Evolutionary conservation across 2,113 vertebrate genomes (phyloP).

Genomic region (Vulpes ferrilata): DNA sequence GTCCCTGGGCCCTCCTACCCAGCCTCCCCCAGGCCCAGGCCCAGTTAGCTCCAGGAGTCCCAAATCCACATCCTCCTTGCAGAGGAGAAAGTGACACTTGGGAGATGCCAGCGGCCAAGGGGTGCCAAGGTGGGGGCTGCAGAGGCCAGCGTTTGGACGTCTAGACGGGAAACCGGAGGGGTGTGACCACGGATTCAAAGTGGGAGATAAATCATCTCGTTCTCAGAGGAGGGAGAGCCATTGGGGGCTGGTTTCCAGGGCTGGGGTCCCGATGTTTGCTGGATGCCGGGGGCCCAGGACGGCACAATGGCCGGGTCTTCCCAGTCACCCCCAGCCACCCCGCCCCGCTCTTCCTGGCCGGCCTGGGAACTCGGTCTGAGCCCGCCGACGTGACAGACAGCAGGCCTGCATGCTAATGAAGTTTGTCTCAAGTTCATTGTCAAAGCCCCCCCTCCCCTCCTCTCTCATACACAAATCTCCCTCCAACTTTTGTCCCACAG

Average conservation of each 20-base stretch:
- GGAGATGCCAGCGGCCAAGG: conserved; percentile 48
- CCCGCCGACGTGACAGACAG: conserved; percentile 86
- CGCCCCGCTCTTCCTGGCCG: conserved; percentile 72
- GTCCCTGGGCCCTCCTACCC: neutral
- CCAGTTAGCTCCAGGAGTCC: neutral
- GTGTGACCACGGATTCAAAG: conserved; percentile 58
- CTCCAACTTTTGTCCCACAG: conserved; percentile 85
- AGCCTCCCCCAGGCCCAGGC: neutral
- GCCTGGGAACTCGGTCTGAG: conserved; percentile 91
- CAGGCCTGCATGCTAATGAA: conserved; percentile 90
- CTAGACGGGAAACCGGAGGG: conserved; percentile 70
- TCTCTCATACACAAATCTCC: conserved; percentile 83
- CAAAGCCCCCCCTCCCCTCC: conserved; percentile 82
- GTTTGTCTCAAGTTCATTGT: conserved; percentile 93
- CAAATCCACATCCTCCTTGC: neutral
- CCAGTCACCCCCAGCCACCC: conserved; percentile 53
- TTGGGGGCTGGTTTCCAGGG: conserved; percentile 87
- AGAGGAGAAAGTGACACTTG: neutral
- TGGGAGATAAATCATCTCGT: conserved; percentile 79
- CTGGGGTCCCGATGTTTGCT: conserved; percentile 84
- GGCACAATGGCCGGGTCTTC: conserved; percentile 69
- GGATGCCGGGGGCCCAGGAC: conserved; percentile 85
- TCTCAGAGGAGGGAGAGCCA: conserved; percentile 23
- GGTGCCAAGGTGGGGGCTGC: accelerated
- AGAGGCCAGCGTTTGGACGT: conserved; percentile 30